Evolutionary conservation across 2,888 invertebrate species (phyloP), one percentile per base, ranked within the genome.

Genomic region (Aporophyla nigra): DNA sequence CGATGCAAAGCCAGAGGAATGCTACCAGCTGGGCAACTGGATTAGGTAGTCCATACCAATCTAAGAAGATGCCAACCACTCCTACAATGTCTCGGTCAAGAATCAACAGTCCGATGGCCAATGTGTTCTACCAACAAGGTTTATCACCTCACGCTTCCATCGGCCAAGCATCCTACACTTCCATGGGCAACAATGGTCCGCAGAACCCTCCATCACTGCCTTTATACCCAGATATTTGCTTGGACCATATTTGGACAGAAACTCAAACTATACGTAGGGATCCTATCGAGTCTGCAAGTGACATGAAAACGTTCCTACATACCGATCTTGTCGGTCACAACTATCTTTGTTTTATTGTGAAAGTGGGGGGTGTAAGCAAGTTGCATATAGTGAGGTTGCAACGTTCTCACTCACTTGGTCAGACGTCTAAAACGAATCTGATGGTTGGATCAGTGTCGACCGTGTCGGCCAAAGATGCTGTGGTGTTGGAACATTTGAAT

Each of bases 171-270:
- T 96, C 96, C 0, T 95, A 94, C 0, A 91, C 93, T 0, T 96
- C 97, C 0, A 95, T 96, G 91, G 94, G 96, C 2, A 96, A 97
- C 56, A 97, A 97, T 53, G 90, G 95, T 40, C 93, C 95, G 0
- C 97, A 97, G 79, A 88, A 93, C 0, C 97, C 96, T 62, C 97
- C 97, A n/a, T 95, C 97, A 0, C 97, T 98, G 86, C 98, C 98
- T 0, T 94, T 99, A 46, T 98, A 98, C 86, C 99, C 99, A 0
- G 98, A 98, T 87, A 97, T 99, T 83, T 99, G 99, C 90, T 96
- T 99, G 63, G 99, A 99, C 86, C 98, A 98, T 91, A 96, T 99
- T 21, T 99, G 99, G 99, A 98, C 98, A 0, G 99, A 99, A 89
- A 97, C 96, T 78, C 96, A 95, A 80, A 89, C 88, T 0, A 92